A percentile compares a stretch with the other conserved stretches of the same genome.
Evolutionary conservation across 2,113 vertebrate genomes (phyloP).

Genomic region (Neomonachus schauinslandi): DNA sequence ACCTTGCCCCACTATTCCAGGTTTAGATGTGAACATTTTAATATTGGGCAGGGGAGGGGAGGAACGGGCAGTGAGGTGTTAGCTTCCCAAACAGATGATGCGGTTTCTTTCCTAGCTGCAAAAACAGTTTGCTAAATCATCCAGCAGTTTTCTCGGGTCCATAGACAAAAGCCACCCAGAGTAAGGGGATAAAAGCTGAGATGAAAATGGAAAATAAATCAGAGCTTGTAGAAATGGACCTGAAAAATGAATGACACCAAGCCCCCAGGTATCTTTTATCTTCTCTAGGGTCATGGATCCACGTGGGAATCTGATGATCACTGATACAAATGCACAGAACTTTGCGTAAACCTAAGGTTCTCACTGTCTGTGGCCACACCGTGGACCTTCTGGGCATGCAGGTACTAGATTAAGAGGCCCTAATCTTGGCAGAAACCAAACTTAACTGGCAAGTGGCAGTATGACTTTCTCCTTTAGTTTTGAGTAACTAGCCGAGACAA

Average conservation of each 20-base stretch:
- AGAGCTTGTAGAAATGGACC: neutral
- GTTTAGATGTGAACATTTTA: neutral
- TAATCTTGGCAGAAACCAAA: slow-evolving; percentile 35
- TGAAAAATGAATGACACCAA: neutral
- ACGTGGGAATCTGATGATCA: neutral
- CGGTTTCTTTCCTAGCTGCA: neutral
- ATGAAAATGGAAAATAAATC: neutral
- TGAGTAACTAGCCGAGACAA: slow-evolving; percentile 59
- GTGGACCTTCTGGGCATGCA: neutral
- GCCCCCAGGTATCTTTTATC: neutral
- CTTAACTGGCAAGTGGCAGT: slow-evolving; percentile 31
- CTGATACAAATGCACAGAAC: neutral
- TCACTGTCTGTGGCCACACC: neutral
- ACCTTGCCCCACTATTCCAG: neutral
- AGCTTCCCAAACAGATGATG: neutral
- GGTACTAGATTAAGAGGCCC: neutral
- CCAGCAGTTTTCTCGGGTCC: neutral
- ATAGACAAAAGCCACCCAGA: neutral
- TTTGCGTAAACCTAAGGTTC: neutral
- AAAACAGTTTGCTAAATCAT: neutral
- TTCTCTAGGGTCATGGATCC: neutral
- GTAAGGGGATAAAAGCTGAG: neutral
- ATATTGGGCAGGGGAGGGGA: neutral
- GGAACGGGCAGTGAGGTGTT: neutral
- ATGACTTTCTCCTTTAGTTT: neutral